Evolutionary conservation across 2,797 vertebrate genomes (phyloP).

Genomic region (Kryptopterus vitreolus): DNA sequence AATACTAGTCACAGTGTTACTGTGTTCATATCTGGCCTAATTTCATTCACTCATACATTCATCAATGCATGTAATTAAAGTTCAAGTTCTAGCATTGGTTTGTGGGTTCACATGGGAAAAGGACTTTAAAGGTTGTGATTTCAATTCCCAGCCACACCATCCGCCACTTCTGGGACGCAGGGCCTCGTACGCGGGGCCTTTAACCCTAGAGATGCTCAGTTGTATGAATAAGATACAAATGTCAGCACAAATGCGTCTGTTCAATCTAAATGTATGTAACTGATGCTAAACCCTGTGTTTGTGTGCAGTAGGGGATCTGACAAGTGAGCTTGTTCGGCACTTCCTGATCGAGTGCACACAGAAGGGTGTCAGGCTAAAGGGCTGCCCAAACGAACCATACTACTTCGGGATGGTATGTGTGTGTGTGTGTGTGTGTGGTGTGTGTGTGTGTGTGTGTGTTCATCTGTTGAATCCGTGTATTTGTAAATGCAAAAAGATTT

Average conservation of each 20-base stretch:
- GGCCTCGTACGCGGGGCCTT: no score
- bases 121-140: no score
- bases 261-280: neutral
- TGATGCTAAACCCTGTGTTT: constrained; percentile 19
- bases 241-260: no score
- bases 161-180: no score
- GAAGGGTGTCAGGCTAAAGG: constrained; percentile 93
- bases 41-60: no score
- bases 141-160: no score
- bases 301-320: constrained; percentile 78
- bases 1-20: neutral
- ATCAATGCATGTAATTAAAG: no score
- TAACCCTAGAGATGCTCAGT: no score
- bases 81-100: no score
- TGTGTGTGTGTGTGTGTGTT: neutral
- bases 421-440: constrained; percentile 22
- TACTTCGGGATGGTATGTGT: constrained; percentile 83
- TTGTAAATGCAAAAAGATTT: neutral
- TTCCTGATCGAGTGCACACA: constrained; percentile 94
- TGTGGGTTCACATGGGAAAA: no score
- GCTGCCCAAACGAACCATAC: constrained; percentile 91
- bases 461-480: neutral
- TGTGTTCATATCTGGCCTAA: neutral
- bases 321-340: constrained; percentile 93
- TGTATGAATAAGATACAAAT: no score